A percentile compares a stretch with the other conserved stretches of the same genome.
Conservation (phyloP, 2,888 invertebrate species). For the Hemaris fuciformis region DNA sequence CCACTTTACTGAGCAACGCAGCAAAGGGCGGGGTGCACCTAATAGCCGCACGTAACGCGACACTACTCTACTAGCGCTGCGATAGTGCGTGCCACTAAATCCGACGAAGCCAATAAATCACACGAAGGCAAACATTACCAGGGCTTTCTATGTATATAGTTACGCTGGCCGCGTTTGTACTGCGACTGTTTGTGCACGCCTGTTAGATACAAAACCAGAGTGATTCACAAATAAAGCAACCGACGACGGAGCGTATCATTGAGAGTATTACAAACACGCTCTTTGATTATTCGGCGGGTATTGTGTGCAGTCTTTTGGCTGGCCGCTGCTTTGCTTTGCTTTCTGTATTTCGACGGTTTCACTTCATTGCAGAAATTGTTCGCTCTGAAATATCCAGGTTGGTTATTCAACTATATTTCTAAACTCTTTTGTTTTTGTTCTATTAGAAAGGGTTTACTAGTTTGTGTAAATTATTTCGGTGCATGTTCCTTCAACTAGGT, state of each 20-base stretch:
- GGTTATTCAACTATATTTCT: too few species aligned
- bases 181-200: slow-evolving; percentile 49
- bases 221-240: slow-evolving; percentile 59
- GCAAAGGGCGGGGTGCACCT: slow-evolving; percentile 42
- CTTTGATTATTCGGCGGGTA: background rate
- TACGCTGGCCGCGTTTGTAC: slow-evolving; percentile 55
- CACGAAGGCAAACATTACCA: slow-evolving; percentile 79
- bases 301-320: background rate
- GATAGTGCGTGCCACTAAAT: slow-evolving; percentile 73
- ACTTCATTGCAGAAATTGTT: background rate
- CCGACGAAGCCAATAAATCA: slow-evolving; percentile 81
- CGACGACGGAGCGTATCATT: slow-evolving; percentile 27
- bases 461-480: too few species aligned
- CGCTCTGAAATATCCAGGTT: too few species aligned
- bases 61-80: slow-evolving; percentile 52
- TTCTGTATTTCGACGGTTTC: background rate
- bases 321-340: background rate
- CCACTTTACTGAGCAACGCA: slow-evolving; percentile 21
- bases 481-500: too few species aligned
- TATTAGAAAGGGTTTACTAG: too few species aligned
- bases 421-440: too few species aligned
- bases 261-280: slow-evolving; percentile 18
- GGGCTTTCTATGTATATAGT: slow-evolving; percentile 72
- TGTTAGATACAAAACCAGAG: slow-evolving; percentile 60
- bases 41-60: slow-evolving; percentile 64